Base-by-base conservation (phyloP, 2,888 invertebrate genomes). In the Empis livida region DNA sequence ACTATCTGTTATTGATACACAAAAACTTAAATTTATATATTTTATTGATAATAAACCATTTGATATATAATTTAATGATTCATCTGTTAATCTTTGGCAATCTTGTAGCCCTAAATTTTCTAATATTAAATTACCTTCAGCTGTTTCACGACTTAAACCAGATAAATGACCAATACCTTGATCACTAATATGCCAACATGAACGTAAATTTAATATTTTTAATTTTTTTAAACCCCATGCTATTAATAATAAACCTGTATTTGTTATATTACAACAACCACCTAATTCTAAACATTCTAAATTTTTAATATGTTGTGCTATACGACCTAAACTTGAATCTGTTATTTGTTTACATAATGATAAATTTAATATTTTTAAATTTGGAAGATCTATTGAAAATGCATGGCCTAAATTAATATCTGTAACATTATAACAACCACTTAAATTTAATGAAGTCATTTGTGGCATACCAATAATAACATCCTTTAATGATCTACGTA, bases 341-440 rank as follows among this genome's bases (percentile, higher is more conserved):
- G 91, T 90, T 51, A 95, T 84, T 73, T 93, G 93, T 69, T 95
- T 95, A 72, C 95, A 95, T 49, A 94, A 72, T 42, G 91, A 91
- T 46, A 95, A 74, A 68, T 95, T 89, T 52, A 95, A 75, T 56
- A 82, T 77, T 53, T 82, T 84, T 45, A 95, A 72, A 32, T 83
- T 79, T 45, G 85, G 82, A 53, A 85, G 73, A 55, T 88, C 86
- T 10, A 78, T 74, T 42, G 80, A 77, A 60, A 95, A 84, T 4
- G 92, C 91, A 59, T 85, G 85, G 39, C 82, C 80, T 51, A 95
- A 73, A 43, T 87, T 87, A 42, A 80, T 73, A 67, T 95, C 94
- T 37, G 88, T 89, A 39, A 95, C 84, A 71, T 90, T 93, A 72
- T 87, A 95, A 67, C 94, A 94, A 35, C 94, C 94, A 61, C 89